Base-by-base conservation (phyloP, 2,113 vertebrate species). In the Pholis gunnellus region DNA sequence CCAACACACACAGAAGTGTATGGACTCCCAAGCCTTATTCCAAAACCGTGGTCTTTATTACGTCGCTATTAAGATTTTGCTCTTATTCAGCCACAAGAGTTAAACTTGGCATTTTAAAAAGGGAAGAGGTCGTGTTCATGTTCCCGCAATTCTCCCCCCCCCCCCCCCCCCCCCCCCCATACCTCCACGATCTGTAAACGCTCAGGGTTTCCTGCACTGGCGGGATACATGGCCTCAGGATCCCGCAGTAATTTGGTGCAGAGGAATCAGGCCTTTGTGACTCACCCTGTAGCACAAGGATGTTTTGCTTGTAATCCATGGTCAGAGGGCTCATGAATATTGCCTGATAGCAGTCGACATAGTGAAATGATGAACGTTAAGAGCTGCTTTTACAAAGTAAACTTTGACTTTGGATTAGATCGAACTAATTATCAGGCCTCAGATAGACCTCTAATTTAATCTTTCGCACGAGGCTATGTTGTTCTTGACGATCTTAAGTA, bases 201-300 rank as follows among this genome's bases (percentile, higher is more conserved):
- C 81, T 83, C 77, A 50, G 73, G 17, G 63, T 70, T 74, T 92
- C 87, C 85, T 83, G 80, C 42, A 3, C 75, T 74, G 83, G 72
- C 22, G 31, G 74, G 69, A 81, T 65, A 57, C 54, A n/a, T 52
- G 11, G 81, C 87, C 71, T 57, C 2, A 1, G 84, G 88, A 56
- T 57, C 11, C 42, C 0, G 3, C 2, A 44, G 71, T 92, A 88
- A 92, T 90, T 85, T 6, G 29, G 85, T 85, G 73, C 91, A 91
- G 89, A 88, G 90, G 85, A 88, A 87, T 83, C 72, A 27, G 57
- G 68, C 72, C 72, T 89, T 88, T 91, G 86, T 86, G 91, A 87
- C 81, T 87, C 85, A 88, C 29, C 44, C 61, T 78, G 59, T 73
- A 11, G 74, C 34, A 66, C 57, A 27, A 11, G 31, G 59, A 70